Conservation (phyloP, 2,888 invertebrate genomes). For the Callimorpha dominula region DNA sequence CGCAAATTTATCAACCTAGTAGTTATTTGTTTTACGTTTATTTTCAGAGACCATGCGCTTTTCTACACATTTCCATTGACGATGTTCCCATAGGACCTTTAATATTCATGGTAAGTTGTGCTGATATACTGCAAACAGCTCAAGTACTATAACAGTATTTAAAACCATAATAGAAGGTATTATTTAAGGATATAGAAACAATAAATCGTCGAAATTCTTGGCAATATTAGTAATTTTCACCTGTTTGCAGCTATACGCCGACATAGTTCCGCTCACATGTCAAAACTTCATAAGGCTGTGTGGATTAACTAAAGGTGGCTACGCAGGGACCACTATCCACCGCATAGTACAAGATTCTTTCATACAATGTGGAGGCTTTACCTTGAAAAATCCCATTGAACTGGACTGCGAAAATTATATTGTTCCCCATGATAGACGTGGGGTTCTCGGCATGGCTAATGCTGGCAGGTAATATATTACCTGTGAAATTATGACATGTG, state of each 20-base stretch:
- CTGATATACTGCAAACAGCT: not conserved
- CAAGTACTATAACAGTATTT: not conserved
- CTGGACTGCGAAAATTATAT: conserved; percentile 90
- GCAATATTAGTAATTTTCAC: not conserved
- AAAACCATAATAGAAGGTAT: too few species aligned
- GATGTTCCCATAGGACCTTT: conserved; percentile 79
- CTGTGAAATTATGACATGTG: too few species aligned
- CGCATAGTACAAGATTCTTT: conserved; percentile 90
- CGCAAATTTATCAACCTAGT: not conserved
- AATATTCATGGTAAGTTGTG: conserved; percentile 85
- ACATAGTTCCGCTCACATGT: conserved; percentile 86
- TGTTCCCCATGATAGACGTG: conserved; percentile 88
- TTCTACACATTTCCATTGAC: conserved; percentile 84
- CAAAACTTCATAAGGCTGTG: conserved; percentile 87
- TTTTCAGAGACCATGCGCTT: conserved; percentile 87
- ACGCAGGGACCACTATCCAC: conserved; percentile 87
- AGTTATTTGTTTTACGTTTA: not conserved
- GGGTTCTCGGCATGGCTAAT: conserved; percentile 91
- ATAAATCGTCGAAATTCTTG: not conserved
- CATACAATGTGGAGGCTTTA: conserved; percentile 89
- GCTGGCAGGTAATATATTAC: conserved; percentile 83
- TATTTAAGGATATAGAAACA: too few species aligned
- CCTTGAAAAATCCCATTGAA: conserved; percentile 65
- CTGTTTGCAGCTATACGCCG: conserved; percentile 83
- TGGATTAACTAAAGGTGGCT: conserved; percentile 76